Conservation (phyloP, 2,797 vertebrate genomes). For the Sarcoramphus papa region DNA sequence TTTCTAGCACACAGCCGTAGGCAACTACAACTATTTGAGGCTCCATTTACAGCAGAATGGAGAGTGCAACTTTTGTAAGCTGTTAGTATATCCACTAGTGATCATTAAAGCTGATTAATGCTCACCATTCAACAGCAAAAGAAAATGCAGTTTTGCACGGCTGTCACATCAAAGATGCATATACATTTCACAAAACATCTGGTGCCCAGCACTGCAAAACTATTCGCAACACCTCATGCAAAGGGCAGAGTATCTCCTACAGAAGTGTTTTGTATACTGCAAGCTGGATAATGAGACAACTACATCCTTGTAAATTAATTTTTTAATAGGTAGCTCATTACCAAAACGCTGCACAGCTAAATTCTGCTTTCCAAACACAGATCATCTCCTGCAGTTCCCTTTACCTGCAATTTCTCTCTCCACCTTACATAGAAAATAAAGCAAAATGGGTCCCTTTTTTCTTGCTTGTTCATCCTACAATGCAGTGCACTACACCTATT, state of each 20-base stretch:
- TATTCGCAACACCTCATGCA: background rate
- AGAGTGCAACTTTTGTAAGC: background rate
- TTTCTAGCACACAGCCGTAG: background rate
- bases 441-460: background rate
- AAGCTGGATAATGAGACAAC: background rate
- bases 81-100: background rate
- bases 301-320: background rate
- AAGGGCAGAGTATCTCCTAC: background rate
- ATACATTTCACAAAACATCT: background rate
- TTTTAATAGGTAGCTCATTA: background rate
- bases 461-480: background rate
- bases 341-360: background rate
- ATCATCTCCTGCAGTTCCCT: background rate
- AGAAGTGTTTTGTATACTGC: background rate
- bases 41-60: slow-evolving; percentile 10
- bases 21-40: slow-evolving; percentile 23
- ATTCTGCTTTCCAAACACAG: background rate
- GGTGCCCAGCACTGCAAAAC: background rate
- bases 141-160: background rate
- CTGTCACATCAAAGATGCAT: background rate
- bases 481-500: accelerated
- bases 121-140: background rate
- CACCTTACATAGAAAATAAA: background rate
- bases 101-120: slow-evolving; percentile 40
- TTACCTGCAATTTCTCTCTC: background rate